phyloP scores from a whole-genome alignment of 2,113 vertebrate species.

The Strix uralensis region DNA sequence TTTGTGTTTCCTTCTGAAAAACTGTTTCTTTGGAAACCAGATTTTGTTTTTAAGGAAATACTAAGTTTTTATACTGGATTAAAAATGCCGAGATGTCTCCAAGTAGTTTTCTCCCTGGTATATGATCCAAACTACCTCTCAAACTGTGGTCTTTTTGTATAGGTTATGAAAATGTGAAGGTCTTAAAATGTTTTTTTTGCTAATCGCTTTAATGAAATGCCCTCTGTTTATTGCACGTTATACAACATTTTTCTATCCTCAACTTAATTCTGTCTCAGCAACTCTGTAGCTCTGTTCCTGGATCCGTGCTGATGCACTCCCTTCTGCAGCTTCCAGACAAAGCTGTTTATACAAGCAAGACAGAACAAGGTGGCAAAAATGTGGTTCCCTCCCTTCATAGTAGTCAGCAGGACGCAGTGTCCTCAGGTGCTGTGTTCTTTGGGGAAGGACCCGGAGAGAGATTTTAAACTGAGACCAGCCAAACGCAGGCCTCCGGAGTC shows the following conservation, averaged over 20 bases:
- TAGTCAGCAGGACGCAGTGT: neutral
- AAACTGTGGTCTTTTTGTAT: neutral
- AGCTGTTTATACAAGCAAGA: slow-evolving; percentile 1
- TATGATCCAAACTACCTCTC: neutral
- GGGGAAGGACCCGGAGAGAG: neutral
- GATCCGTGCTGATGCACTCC: neutral
- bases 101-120: neutral
- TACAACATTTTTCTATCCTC: neutral
- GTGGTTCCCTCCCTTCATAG: neutral
- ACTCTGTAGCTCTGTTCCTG: neutral
- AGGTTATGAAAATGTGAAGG: neutral
- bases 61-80: neutral
- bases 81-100: neutral
- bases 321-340: neutral
- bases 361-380: neutral
- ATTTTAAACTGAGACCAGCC: neutral
- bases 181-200: neutral
- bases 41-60: neutral
- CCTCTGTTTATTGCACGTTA: neutral
- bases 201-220: neutral
- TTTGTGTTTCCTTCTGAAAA: neutral
- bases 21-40: neutral
- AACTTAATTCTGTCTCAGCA: neutral
- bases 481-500: neutral
- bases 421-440: neutral